Conservation (phyloP, 2,797 vertebrate species). For the Halcyon badia region DNA sequence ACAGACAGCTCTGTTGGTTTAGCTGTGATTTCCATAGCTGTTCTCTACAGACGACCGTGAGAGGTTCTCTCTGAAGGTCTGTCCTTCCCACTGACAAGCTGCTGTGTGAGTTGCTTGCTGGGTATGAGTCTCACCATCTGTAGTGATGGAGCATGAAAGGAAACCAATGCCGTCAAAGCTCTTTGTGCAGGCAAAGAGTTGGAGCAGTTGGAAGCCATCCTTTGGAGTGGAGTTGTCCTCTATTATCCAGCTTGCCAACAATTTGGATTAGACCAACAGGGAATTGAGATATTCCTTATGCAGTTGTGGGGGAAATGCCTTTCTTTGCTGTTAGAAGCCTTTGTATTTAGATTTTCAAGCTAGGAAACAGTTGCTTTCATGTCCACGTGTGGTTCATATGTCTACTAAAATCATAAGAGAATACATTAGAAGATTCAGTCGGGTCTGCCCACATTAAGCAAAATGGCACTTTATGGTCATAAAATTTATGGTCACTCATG, state of each 20-base stretch:
- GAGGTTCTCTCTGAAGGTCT: neutral
- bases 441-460: neutral
- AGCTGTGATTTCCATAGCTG: neutral
- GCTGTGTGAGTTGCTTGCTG: neutral
- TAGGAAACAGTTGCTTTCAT: neutral
- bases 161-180: neutral
- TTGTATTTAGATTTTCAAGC: neutral
- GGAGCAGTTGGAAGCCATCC: neutral
- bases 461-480: neutral
- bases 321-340: neutral
- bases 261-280: neutral
- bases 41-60: neutral
- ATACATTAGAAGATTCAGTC: neutral
- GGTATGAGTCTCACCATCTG: neutral
- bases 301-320: neutral
- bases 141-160: neutral
- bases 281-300: neutral
- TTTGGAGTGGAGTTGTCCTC: neutral
- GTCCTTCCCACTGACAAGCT: neutral
- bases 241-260: neutral
- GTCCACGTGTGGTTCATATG: fast-evolving
- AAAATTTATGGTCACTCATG: neutral
- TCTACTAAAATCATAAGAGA: neutral
- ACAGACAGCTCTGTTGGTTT: neutral
- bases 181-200: neutral